These are phyloP conservation scores for Benthochromis sp. DNA, from an alignment of 2,113 vertebrate genomes.

Conservation along the genomic window DNA sequence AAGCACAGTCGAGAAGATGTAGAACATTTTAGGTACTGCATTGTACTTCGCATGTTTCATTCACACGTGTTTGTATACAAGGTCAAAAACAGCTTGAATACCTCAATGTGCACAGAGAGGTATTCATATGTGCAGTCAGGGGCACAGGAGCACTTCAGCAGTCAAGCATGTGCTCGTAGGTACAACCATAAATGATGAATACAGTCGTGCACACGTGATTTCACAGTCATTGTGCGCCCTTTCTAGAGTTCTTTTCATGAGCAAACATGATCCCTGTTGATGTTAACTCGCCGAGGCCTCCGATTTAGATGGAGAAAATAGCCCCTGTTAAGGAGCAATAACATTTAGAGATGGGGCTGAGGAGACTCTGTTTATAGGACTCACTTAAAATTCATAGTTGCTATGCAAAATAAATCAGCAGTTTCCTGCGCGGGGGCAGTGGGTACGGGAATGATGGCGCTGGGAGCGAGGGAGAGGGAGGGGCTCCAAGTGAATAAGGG, in stretches of 20 bases:
- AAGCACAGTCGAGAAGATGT: constrained; percentile 4
- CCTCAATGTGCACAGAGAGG: background rate
- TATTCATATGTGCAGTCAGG: background rate
- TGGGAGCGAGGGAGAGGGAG: constrained; percentile 49
- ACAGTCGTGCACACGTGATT: background rate
- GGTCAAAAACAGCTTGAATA: background rate
- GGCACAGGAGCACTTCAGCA: background rate
- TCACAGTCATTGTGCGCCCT: background rate
- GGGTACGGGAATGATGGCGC: constrained; percentile 43
- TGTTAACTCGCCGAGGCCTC: constrained; percentile 24
- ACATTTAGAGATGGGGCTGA: constrained; percentile 60
- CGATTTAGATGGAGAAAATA: constrained; percentile 46
- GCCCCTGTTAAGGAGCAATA: constrained; percentile 53
- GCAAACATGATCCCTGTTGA: background rate
- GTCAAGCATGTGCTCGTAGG: background rate
- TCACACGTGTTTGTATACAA: background rate
- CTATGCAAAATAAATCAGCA: constrained; percentile 79
- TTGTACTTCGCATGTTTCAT: background rate
- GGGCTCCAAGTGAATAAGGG: constrained; percentile 70
- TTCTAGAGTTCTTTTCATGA: background rate
- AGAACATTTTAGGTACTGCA: background rate
- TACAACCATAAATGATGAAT: background rate
- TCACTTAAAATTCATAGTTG: constrained; percentile 79
- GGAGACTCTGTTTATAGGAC: constrained; percentile 64
- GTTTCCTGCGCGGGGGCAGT: constrained; percentile 59